These are phyloP conservation scores for Lasioglossum albipes DNA, from an alignment of 1,140 invertebrate genomes.

Conservation along the genomic window DNA sequence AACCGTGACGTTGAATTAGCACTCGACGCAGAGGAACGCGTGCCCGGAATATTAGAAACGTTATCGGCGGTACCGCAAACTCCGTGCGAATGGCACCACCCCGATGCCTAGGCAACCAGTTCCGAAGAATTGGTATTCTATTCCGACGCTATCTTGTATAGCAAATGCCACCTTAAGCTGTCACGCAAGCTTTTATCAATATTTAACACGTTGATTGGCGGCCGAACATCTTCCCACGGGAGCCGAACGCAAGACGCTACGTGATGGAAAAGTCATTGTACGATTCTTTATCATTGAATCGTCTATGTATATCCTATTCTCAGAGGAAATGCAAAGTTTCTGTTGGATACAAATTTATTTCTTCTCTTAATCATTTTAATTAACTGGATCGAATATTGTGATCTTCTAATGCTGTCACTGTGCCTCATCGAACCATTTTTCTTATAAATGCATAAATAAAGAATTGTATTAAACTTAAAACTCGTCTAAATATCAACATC, in stretches of 20 bases:
- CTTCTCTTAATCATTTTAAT: too few species aligned
- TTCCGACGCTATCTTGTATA: background rate
- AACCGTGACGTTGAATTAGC: slow-evolving; percentile 42
- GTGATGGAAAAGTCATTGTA: background rate
- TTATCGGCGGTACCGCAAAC: slow-evolving; percentile 18
- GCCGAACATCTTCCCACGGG: background rate
- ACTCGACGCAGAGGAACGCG: slow-evolving; percentile 16
- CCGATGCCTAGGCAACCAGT: background rate
- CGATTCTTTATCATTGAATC: background rate
- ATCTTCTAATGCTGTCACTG: too few species aligned
- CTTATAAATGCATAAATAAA: too few species aligned
- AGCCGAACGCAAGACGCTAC: background rate
- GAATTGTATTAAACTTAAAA: too few species aligned
- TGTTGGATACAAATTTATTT: too few species aligned
- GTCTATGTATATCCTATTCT: background rate
- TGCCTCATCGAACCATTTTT: too few species aligned
- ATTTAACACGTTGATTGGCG: slow-evolving; percentile 6
- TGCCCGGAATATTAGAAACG: slow-evolving; percentile 23
- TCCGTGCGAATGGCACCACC: slow-evolving; percentile 28
- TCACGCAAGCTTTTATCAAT: background rate
- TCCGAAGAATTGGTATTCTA: background rate
- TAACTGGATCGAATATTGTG: too few species aligned
- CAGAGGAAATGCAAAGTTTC: too few species aligned
- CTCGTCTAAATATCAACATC: too few species aligned
- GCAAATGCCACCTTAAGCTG: background rate